Conservation (phyloP, 2,888 invertebrate species). For the Tenthredo notha region DNA sequence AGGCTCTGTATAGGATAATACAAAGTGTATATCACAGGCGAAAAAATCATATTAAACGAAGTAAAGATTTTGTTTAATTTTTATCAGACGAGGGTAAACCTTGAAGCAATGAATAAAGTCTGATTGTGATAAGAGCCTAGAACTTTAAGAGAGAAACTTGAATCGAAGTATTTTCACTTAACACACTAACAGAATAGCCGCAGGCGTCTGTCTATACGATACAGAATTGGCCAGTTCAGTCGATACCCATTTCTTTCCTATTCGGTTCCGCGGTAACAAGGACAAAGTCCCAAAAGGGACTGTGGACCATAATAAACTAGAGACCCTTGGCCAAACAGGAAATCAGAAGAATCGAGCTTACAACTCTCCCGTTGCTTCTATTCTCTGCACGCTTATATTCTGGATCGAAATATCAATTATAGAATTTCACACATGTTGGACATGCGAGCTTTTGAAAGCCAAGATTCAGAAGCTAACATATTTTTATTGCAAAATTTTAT, state of each 20-base stretch:
- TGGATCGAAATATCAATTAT: slow-evolving; percentile 32
- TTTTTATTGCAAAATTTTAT: neutral
- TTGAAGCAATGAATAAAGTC: neutral
- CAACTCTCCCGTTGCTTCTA: neutral
- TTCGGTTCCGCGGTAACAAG: slow-evolving; percentile 24
- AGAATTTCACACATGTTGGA: neutral
- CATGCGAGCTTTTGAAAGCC: neutral
- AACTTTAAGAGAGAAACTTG: neutral
- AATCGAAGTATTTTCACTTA: slow-evolving; percentile 24
- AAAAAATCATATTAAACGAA: neutral
- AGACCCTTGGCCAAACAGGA: slow-evolving; percentile 16
- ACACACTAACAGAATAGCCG: slow-evolving; percentile 27
- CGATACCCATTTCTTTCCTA: slow-evolving; percentile 39
- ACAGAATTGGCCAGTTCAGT: slow-evolving; percentile 25
- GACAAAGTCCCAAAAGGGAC: slow-evolving; percentile 41
- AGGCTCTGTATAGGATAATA: neutral
- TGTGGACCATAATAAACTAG: slow-evolving; percentile 18
- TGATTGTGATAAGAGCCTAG: neutral
- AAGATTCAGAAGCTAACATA: neutral
- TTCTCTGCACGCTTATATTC: neutral
- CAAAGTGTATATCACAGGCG: neutral
- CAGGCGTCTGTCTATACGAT: slow-evolving; percentile 25
- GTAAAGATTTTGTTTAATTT: neutral
- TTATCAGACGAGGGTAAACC: neutral
- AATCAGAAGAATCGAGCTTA: slow-evolving; percentile 26